Evolutionary conservation across 2,113 vertebrate species (phyloP).

Genomic region (Anoura caudifer): DNA sequence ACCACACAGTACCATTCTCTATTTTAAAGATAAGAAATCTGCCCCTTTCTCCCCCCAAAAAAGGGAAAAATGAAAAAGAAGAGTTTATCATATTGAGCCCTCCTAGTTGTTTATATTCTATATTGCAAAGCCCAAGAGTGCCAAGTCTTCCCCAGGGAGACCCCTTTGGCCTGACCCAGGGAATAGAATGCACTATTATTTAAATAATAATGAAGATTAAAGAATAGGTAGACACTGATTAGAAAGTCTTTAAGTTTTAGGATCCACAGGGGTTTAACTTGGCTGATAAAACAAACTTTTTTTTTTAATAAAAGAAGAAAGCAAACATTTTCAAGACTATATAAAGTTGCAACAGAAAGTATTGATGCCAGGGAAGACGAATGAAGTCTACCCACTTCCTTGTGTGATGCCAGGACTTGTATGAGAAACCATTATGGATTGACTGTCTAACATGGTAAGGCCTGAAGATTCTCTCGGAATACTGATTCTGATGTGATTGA

Average conservation of each 20-base stretch:
- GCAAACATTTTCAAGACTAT: background rate
- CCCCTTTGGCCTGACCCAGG: background rate
- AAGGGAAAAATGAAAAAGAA: background rate
- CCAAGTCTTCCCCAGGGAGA: background rate
- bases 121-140: background rate
- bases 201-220: background rate
- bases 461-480: background rate
- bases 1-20: background rate
- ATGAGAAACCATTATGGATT: background rate
- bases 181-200: background rate
- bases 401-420: background rate
- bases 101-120: background rate
- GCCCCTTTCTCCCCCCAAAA: background rate
- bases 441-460: background rate
- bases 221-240: background rate
- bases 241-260: background rate
- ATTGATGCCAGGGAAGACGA: background rate
- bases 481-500: background rate
- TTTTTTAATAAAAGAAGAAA: conserved; percentile 5
- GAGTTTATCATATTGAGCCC: background rate
- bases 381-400: background rate
- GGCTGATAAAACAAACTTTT: background rate
- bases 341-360: background rate
- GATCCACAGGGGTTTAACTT: background rate
- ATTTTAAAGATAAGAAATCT: background rate